Base-by-base conservation (phyloP, 2,888 invertebrate species). In the Phengaris arion region DNA sequence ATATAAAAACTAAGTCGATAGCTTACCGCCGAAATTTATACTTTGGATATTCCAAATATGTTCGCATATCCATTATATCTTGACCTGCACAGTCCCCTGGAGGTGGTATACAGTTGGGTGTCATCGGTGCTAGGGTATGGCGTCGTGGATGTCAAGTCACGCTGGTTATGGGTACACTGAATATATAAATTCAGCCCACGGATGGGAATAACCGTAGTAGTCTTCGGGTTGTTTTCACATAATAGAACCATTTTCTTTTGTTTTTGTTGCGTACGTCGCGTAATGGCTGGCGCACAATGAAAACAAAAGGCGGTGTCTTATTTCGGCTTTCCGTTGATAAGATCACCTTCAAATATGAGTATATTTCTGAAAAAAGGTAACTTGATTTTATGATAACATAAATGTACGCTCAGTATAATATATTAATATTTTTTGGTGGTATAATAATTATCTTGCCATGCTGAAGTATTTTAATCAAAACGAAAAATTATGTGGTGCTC, bases 1-100 rank as follows among this genome's bases (percentile, higher is more conserved):
- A 92, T 92, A 93, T 93, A 93, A 93, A 93, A 93, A 92, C 90
- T 92, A 93, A 93, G 93, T 92, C 93, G 91, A 93, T 93, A 93
- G 93, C 93, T 93, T 93, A 93, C 92, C 86, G 87, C 81, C 82
- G 83, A 87, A 93, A 93, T 93, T 93, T 93, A 93, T 93, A 92
- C 93, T 91, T 92, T 90, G 90, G 91, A 91, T 93, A 92, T 92
- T 89, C 92, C 89, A 91, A 93, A 93, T 92, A 92, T 92, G 92
- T 87, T 88, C 85, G 78, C 76, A 77, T 78, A 54, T 81, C 92
- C 88, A 86, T 15, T 74, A 0, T 80, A 81, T 59, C n/a, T n/a
- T 77, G 89, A 83, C 6, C 87, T 81, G 0, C 79, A 76, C 35
- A 68, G 68, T 82, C 79, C 74, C 81, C 76, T 77, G n/a, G 54